Evolutionary conservation across 2,888 invertebrate genomes (phyloP).

Genomic region (Drosophila falleni): DNA sequence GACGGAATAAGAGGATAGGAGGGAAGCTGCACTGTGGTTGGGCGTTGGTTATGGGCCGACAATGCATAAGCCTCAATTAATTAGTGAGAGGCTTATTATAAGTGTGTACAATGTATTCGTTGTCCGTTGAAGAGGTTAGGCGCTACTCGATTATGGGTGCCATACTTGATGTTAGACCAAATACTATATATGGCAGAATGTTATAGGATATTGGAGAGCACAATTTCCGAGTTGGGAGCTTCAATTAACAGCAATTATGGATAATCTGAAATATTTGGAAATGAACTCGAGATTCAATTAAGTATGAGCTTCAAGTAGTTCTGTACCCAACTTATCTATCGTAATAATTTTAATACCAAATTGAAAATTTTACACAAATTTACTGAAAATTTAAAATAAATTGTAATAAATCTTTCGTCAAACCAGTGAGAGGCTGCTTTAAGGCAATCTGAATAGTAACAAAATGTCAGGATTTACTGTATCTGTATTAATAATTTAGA

Average conservation of each 20-base stretch:
- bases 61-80: slow-evolving; percentile 63
- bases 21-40: slow-evolving; percentile 10
- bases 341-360: background rate
- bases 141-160: slow-evolving; percentile 9
- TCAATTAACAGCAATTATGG: background rate
- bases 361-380: no score
- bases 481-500: no score
- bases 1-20: background rate
- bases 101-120: slow-evolving; percentile 38
- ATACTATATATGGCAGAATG: slow-evolving; percentile 10
- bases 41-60: slow-evolving; percentile 27
- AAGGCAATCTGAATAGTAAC: no score
- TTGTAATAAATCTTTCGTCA: no score
- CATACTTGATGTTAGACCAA: slow-evolving; percentile 14
- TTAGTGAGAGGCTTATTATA: slow-evolving; percentile 58
- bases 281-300: background rate
- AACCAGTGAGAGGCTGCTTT: no score
- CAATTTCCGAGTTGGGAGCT: background rate
- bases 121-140: background rate
- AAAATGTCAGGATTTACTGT: no score
- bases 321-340: background rate
- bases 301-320: background rate
- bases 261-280: background rate
- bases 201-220: slow-evolving; percentile 5
- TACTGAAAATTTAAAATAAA: no score